These are phyloP conservation scores for Hippocampus zosterae DNA, from an alignment of 2,113 vertebrate species.

Conservation along the genomic window DNA sequence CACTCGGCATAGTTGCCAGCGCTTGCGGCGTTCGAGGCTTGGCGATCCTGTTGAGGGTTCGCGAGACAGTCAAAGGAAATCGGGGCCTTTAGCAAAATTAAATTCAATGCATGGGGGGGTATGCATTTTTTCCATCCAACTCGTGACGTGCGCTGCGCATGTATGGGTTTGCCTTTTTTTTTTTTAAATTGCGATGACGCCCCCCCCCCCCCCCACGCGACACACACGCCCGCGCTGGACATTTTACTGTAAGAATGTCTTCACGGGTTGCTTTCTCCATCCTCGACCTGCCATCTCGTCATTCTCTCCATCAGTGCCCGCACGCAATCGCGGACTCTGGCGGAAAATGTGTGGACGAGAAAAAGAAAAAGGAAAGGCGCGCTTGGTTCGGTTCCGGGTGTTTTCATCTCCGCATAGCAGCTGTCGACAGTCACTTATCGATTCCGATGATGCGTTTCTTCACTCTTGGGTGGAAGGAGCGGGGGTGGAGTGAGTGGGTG, in stretches of 20 bases:
- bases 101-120: slow-evolving; percentile 22
- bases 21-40: background rate
- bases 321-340: slow-evolving; percentile 25
- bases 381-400: slow-evolving; percentile 24
- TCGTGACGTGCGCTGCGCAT: slow-evolving; percentile 18
- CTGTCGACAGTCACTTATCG: slow-evolving; percentile 51
- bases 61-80: background rate
- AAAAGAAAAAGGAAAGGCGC: slow-evolving; percentile 2
- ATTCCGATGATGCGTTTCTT: slow-evolving; percentile 52
- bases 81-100: slow-evolving; percentile 32
- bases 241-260: slow-evolving; percentile 38
- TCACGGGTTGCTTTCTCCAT: slow-evolving; percentile 25
- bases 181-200: background rate
- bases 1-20: background rate
- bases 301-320: slow-evolving; percentile 25
- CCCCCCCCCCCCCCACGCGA: background rate
- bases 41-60: background rate
- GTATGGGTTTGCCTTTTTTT: background rate
- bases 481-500: background rate
- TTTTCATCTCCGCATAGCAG: slow-evolving; percentile 29
- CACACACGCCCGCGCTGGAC: background rate
- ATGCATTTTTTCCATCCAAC: slow-evolving; percentile 3
- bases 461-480: slow-evolving; percentile 16
- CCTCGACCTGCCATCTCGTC: slow-evolving; percentile 40
- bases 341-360: slow-evolving; percentile 6